phyloP scores from a whole-genome alignment of 2,113 vertebrate species.

The Gallinago jamesoni region DNA sequence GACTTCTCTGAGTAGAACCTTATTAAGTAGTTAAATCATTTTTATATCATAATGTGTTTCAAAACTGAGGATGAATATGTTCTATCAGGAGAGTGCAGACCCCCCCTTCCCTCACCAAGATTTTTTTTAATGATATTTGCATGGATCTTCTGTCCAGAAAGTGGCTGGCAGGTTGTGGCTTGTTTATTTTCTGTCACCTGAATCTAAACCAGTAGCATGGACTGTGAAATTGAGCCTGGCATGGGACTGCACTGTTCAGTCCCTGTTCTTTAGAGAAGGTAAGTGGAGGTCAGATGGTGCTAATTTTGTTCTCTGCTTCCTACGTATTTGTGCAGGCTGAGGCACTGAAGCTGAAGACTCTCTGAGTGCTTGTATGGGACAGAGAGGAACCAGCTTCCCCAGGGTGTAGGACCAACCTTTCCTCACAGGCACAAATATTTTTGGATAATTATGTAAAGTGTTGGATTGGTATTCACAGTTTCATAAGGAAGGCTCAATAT shows the following conservation, averaged over 20 bases:
- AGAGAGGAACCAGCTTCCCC: not conserved
- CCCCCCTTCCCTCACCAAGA: not conserved
- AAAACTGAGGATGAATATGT: not conserved
- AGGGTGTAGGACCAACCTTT: not conserved
- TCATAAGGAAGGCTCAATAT: not conserved
- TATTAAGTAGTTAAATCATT: constrained; percentile 11
- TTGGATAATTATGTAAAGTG: not conserved
- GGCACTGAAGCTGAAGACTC: not conserved
- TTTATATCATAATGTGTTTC: constrained; percentile 20
- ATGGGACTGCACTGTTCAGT: not conserved
- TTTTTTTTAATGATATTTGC: not conserved
- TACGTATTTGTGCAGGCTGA: not conserved
- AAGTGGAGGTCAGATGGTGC: not conserved
- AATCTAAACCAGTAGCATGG: not conserved
- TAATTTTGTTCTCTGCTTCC: not conserved
- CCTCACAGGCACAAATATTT: not conserved
- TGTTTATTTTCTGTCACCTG: not conserved
- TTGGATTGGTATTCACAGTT: not conserved
- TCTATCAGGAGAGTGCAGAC: not conserved
- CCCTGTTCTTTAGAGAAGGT: not conserved
- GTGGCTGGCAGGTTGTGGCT: not conserved
- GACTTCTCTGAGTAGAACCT: constrained; percentile 7
- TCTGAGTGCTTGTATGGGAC: not conserved
- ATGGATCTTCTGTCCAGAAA: not conserved
- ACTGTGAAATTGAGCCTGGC: not conserved